Base-by-base conservation (phyloP, 2,888 invertebrate species). In the Anorthoa munda region DNA sequence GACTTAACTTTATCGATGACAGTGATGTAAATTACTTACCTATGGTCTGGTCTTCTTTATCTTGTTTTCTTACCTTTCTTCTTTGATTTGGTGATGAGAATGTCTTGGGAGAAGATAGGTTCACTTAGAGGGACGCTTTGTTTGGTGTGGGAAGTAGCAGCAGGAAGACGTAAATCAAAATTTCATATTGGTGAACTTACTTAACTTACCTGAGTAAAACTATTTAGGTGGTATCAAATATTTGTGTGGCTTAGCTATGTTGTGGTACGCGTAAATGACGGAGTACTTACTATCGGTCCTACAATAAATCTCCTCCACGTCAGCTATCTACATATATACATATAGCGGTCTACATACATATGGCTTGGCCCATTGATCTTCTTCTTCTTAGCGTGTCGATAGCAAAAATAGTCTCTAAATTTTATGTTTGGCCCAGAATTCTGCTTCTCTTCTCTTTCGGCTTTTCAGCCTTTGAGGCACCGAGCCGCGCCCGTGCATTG, bases 11-110 rank as follows among this genome's bases (percentile, higher is more conserved):
- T 81, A 83, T 79, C 71, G 78, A 85, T 82, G 80, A 84, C 77
- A 77, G 74, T 81, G 81, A 85, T 77, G 71, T 82, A 79, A 85
- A 86, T 81, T 74, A 85, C 81, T 81, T 77, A 76, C 75, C 74
- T 79, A 77, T 72, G 74, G 64, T 66, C 55, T 72, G 74, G 64
- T 66, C 55, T 74, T 63, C 77, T 82, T 81, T 80, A 75, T 82
- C 77, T 81, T 75, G 63, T 83, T 83, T 77, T 78, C 72, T 77
- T 78, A 75, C 65, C 73, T 80, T 79, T 67, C 23, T 75, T 75
- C 68, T 69, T 86, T 81, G 73, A 66, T 78, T 77, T 80, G 17
- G 51, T 39, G 39, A 31, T 31, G 31, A 39, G 9, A 39, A 59
- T 50, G 72, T 61, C 53, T 68, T 72, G 60, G 5, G 13, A 48